phyloP scores from a whole-genome alignment of 1,140 invertebrate species.

The Microplitis demolitor region DNA sequence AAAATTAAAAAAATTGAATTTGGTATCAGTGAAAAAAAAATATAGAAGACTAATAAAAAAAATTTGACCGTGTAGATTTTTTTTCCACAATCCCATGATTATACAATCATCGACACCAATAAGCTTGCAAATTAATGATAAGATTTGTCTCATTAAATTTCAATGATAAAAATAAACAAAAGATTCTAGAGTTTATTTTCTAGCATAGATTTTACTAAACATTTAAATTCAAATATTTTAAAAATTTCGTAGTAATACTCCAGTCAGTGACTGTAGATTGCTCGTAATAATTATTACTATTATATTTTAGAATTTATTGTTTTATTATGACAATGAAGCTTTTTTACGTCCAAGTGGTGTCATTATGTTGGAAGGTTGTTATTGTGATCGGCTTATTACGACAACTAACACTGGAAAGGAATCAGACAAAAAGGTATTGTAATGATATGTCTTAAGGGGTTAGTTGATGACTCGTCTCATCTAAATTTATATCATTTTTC shows the following conservation, averaged over 20 bases:
- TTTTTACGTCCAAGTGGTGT: constrained; percentile 80
- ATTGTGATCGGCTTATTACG: constrained; percentile 75
- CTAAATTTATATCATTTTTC: neutral
- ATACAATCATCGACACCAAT: too few relatives aligned
- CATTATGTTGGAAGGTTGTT: constrained; percentile 86
- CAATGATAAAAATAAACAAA: too few relatives aligned
- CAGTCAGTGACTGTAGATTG: neutral
- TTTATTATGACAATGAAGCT: constrained; percentile 87
- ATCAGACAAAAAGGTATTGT: constrained; percentile 65
- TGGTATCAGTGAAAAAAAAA: too few relatives aligned
- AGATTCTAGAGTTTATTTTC: too few relatives aligned
- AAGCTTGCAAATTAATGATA: too few relatives aligned
- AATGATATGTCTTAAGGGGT: neutral
- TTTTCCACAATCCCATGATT: too few relatives aligned
- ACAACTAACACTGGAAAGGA: constrained; percentile 64
- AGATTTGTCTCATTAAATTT: too few relatives aligned
- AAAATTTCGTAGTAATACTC: constrained; percentile 13
- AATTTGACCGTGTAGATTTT: too few relatives aligned
- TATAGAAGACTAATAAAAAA: too few relatives aligned
- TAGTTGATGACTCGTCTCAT: neutral
- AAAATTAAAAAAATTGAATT: too few relatives aligned
- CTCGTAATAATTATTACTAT: constrained; percentile 5
- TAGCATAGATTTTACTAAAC: too few relatives aligned
- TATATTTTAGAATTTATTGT: constrained; percentile 78
- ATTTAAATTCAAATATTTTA: too few relatives aligned